These are phyloP conservation scores for Apteryx owenii DNA, from an alignment of 2,113 vertebrate genomes.

Conservation along the genomic window DNA sequence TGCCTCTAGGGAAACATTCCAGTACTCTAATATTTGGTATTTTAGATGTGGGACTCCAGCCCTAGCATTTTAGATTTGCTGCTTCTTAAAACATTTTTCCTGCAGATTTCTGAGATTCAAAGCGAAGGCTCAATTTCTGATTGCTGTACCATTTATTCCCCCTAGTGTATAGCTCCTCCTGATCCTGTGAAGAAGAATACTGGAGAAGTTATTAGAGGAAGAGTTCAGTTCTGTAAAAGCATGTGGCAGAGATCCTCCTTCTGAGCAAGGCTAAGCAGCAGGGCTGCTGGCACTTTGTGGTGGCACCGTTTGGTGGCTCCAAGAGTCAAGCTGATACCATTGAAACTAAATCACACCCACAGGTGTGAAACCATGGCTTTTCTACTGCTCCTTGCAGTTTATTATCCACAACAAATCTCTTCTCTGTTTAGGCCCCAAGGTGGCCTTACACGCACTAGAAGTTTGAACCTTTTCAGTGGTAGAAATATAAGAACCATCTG, in stretches of 20 bases:
- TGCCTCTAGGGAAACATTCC: not conserved
- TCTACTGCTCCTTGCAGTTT: not conserved
- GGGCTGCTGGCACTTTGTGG: not conserved
- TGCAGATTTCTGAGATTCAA: not conserved
- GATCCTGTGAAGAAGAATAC: accelerated
- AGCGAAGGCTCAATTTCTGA: not conserved
- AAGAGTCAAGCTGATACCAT: not conserved
- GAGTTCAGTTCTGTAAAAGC: not conserved
- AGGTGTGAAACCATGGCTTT: not conserved
- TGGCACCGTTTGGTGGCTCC: not conserved
- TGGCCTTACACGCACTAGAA: not conserved
- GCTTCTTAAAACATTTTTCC: not conserved
- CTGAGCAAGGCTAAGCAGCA: not conserved
- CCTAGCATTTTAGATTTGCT: not conserved
- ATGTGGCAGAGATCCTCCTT: not conserved
- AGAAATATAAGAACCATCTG: not conserved
- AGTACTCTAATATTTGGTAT: not conserved
- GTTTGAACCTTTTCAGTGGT: not conserved
- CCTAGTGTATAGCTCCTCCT: not conserved
- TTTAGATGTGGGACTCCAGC: not conserved
- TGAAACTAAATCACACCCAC: not conserved
- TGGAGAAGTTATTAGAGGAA: not conserved
- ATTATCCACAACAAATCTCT: not conserved
- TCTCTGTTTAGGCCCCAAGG: not conserved
- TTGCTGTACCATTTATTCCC: not conserved